Percentiles rank a stretch among this genome's conserved stretches.
Conservation (phyloP, 2,888 invertebrate genomes). For the Lycaena phlaeas region DNA sequence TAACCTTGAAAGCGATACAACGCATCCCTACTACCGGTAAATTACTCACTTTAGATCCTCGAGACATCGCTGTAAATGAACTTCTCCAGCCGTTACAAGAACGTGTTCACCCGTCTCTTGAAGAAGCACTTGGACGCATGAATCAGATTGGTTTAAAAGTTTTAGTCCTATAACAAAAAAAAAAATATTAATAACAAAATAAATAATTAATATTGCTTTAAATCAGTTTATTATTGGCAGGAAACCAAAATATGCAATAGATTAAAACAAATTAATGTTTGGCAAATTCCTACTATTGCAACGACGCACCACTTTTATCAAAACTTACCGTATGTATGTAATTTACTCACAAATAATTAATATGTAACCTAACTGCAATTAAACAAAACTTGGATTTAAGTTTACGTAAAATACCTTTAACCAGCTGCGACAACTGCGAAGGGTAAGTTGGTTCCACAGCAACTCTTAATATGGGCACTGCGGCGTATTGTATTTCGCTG, state of each 20-base stretch:
- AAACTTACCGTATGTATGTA: neutral
- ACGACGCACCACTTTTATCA: no score
- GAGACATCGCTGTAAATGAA: slow-evolving; percentile 96
- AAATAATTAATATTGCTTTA: no score
- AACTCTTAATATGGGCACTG: slow-evolving; percentile 93
- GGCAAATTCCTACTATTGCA: no score
- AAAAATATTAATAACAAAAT: neutral
- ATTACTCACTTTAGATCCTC: slow-evolving; percentile 85
- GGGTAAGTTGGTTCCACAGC: slow-evolving; percentile 91
- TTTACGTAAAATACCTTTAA: no score
- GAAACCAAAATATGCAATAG: no score
- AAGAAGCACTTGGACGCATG: slow-evolving; percentile 90
- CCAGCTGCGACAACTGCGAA: slow-evolving; percentile 81
- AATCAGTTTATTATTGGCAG: no score
- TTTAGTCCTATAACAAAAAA: slow-evolving; percentile 74
- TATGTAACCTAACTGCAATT: no score
- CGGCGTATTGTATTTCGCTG: slow-evolving; percentile 82
- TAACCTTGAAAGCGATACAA: no score
- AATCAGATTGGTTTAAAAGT: slow-evolving; percentile 93
- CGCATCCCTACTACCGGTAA: no score
- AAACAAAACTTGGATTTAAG: no score
- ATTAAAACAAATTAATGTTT: no score
- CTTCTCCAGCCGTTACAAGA: slow-evolving; percentile 95
- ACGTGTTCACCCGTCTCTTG: slow-evolving; percentile 97
- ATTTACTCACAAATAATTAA: no score